These are phyloP conservation scores for Lithobates pipiens DNA, from an alignment of 2,797 vertebrate species.

Conservation along the genomic window DNA sequence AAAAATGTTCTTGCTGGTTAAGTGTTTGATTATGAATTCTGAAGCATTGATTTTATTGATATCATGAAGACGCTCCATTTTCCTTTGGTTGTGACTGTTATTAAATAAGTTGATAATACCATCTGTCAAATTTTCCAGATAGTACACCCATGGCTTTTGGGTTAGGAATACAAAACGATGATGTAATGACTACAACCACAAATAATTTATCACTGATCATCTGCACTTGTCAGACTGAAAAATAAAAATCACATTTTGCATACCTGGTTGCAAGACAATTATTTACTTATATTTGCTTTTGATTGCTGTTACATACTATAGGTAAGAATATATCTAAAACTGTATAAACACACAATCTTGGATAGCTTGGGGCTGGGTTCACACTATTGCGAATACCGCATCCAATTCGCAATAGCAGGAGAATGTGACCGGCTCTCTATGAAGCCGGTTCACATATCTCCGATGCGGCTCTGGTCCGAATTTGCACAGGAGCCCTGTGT, in stretches of 20 bases:
- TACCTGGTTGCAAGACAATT: background rate
- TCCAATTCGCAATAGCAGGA: too few relatives aligned
- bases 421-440: too few relatives aligned
- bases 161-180: background rate
- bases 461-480: too few relatives aligned
- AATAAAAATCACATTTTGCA: constrained; percentile 15
- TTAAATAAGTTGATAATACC: background rate
- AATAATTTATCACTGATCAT: constrained; percentile 15
- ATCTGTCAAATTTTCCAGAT: background rate
- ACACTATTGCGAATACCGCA: too few relatives aligned
- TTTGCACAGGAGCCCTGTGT: too few relatives aligned
- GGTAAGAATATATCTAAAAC: too few relatives aligned
- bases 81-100: constrained; percentile 6
- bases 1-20: background rate
- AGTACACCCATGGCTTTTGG: background rate
- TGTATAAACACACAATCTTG: too few relatives aligned
- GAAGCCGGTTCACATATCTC: too few relatives aligned
- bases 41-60: constrained; percentile 6
- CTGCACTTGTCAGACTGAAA: constrained; percentile 17
- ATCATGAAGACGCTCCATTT: background rate
- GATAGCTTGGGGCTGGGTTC: too few relatives aligned
- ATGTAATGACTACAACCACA: background rate
- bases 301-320: background rate
- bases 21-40: background rate
- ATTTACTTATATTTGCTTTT: background rate